These are phyloP conservation scores for Melolontha melolontha DNA, from an alignment of 2,888 invertebrate species.

Conservation along the genomic window DNA sequence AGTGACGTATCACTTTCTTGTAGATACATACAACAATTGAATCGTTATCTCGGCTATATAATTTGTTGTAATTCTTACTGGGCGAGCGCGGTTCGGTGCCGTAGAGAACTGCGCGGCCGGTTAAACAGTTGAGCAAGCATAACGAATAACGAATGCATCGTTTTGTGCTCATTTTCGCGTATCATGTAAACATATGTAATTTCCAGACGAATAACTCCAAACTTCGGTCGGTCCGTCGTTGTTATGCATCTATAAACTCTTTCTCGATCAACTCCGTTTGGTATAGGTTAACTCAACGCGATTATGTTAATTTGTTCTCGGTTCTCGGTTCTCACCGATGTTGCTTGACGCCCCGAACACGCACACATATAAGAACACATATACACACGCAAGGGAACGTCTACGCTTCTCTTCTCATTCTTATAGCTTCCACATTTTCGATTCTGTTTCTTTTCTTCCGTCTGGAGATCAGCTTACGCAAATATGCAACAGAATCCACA, in stretches of 20 bases:
- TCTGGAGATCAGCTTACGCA: no score
- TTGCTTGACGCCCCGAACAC: conserved; percentile 29
- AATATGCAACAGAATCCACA: no score
- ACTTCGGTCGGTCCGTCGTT: conserved; percentile 44
- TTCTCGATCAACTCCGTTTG: conserved; percentile 2
- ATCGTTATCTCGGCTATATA: conserved; percentile 33
- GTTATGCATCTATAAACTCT: conserved; percentile 17
- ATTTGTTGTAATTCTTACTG: conserved; percentile 40
- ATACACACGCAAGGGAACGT: neutral
- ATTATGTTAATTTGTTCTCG: conserved; percentile 37
- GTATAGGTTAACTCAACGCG: conserved; percentile 12
- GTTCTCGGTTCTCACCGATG: conserved; percentile 37
- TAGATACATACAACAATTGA: conserved; percentile 26
- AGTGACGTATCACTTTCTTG: conserved; percentile 33
- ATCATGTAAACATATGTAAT: conserved; percentile 51
- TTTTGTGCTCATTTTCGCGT: conserved; percentile 51
- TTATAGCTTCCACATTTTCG: neutral
- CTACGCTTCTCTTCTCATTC: conserved; percentile 8
- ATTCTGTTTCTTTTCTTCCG: conserved; percentile 3
- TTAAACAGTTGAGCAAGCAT: conserved; percentile 41
- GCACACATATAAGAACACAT: neutral
- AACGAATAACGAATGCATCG: conserved; percentile 45
- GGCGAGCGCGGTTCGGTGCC: conserved; percentile 9
- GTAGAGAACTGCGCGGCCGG: conserved; percentile 6
- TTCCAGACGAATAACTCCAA: conserved; percentile 49